Conservation (phyloP, 1,140 invertebrate species). For the Pogonomyrmex californicus region DNA sequence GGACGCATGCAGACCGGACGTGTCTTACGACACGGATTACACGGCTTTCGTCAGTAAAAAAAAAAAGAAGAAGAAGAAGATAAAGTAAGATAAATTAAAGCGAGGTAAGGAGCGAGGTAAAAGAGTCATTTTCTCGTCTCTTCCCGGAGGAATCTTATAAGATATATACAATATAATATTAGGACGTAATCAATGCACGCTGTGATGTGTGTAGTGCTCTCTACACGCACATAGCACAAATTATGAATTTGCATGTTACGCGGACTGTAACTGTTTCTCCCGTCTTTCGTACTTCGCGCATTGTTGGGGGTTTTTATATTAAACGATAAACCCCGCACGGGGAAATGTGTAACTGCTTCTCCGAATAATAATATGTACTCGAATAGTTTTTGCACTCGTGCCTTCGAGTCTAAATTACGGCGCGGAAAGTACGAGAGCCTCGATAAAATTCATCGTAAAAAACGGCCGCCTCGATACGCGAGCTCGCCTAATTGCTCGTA, state of each 20-base stretch:
- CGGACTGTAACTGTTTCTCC: background rate
- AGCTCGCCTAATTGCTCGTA: constrained; percentile 17
- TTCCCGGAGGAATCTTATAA: constrained; percentile 18
- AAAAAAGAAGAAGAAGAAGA: constrained; percentile 4
- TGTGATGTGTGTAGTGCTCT: background rate
- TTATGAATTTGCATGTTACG: constrained; percentile 2
- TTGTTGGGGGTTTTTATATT: background rate
- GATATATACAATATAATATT: constrained; percentile 15
- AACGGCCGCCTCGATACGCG: background rate
- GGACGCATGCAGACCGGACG: constrained; percentile 43
- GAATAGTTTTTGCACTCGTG: background rate
- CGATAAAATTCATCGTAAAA: constrained; percentile 44
- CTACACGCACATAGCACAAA: background rate
- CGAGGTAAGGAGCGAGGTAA: constrained; percentile 20
- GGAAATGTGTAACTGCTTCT: constrained; percentile 5
- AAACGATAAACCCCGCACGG: constrained; percentile 6
- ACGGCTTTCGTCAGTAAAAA: constrained; percentile 31
- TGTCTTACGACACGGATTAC: constrained; percentile 47
- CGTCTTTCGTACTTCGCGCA: background rate
- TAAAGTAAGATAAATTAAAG: constrained; percentile 38
- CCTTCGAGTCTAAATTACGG: constrained; percentile 21
- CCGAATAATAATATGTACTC: constrained; percentile 14
- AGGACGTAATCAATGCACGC: background rate
- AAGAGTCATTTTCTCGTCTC: background rate
- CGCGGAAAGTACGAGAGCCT: background rate